phyloP scores from a whole-genome alignment of 2,113 vertebrate species.

The Brachyhypopomus gauderio region DNA sequence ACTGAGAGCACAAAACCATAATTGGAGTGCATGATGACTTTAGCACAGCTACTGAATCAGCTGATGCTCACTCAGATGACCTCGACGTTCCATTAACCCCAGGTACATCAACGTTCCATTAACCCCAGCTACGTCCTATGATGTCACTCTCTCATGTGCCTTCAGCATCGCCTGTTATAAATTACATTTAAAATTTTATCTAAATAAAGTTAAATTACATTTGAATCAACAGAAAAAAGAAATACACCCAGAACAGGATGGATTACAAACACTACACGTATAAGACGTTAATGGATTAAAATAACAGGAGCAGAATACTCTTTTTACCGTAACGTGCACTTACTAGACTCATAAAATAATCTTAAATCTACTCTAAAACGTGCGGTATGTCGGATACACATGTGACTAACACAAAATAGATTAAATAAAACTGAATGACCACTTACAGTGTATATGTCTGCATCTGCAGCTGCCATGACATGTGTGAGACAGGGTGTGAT shows the following conservation, averaged over 20 bases:
- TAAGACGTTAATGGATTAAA: neutral
- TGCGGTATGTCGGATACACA: neutral
- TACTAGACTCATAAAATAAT: neutral
- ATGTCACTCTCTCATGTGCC: neutral
- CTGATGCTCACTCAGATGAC: too few relatives aligned
- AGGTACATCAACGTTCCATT: too few relatives aligned
- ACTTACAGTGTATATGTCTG: slow-evolving; percentile 82
- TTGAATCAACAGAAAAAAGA: too few relatives aligned
- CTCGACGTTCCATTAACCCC: too few relatives aligned
- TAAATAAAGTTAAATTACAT: too few relatives aligned
- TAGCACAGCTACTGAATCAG: too few relatives aligned
- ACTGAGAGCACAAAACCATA: neutral
- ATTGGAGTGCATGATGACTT: neutral
- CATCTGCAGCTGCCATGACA: slow-evolving; percentile 83
- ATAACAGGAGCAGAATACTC: neutral
- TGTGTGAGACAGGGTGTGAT: slow-evolving; percentile 44
- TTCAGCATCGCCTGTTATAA: neutral
- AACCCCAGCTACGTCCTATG: too few relatives aligned
- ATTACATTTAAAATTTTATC: too few relatives aligned
- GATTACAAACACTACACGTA: too few relatives aligned
- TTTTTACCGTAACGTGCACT: neutral
- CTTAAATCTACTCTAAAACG: neutral
- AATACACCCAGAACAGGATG: too few relatives aligned
- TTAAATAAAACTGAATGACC: neutral
- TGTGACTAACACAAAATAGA: neutral